These are phyloP conservation scores for Neopelma chrysocephalum DNA, from an alignment of 2,797 vertebrate species.

Conservation along the genomic window DNA sequence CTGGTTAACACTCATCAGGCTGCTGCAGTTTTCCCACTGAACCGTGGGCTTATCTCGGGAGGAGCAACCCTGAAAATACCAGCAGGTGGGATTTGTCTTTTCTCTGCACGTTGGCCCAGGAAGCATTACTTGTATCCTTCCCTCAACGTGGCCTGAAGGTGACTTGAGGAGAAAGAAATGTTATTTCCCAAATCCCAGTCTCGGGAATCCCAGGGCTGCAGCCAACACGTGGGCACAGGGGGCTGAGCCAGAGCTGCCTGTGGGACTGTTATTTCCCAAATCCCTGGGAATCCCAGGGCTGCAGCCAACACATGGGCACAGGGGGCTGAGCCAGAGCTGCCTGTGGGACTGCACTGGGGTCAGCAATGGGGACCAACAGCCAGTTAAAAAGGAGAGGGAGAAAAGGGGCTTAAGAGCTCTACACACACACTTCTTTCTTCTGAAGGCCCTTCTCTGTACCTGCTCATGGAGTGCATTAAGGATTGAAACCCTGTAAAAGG, in stretches of 20 bases:
- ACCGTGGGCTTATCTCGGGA: neutral
- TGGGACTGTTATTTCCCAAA: neutral
- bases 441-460: too few species aligned
- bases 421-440: neutral
- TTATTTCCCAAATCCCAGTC: neutral
- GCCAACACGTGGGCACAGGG: rapidly evolving
- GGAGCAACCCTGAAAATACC: neutral
- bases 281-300: neutral
- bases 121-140: neutral
- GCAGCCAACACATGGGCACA: neutral
- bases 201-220: neutral
- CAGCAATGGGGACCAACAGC: rapidly evolving
- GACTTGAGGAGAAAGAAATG: neutral
- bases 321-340: too few species aligned
- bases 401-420: neutral
- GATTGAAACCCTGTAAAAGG: neutral
- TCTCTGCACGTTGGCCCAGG: rapidly evolving
- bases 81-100: rapidly evolving
- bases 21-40: neutral
- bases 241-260: too few species aligned
- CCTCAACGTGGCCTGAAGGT: neutral
- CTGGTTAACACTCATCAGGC: neutral
- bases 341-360: rapidly evolving
- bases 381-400: neutral
- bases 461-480: neutral